Percentiles rank a stretch among this genome's conserved stretches.
phyloP scores from a whole-genome alignment of 2,113 vertebrate genomes.

The Numenius arquata region DNA sequence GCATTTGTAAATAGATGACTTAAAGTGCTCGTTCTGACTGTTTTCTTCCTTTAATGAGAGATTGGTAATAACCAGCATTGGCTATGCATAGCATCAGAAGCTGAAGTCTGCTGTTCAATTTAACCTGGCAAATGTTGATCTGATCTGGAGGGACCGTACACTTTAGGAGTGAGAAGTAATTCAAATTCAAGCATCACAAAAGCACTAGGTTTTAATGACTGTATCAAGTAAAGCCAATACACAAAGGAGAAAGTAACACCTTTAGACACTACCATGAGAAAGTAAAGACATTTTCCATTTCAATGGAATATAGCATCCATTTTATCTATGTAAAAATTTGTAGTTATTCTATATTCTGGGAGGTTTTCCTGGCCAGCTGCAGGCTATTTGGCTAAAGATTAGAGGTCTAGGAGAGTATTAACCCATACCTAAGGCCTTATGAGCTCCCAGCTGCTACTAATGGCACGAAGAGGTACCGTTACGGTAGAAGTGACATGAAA shows the following conservation, averaged over 20 bases:
- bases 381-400: background rate
- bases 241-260: constrained; percentile 43
- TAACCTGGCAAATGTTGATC: constrained; percentile 6
- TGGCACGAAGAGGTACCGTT: fast-evolving
- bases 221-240: constrained; percentile 22
- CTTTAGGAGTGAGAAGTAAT: constrained; percentile 29
- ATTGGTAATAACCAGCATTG: background rate
- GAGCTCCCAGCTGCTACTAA: background rate
- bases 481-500: background rate
- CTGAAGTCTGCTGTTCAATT: background rate
- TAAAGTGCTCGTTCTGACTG: background rate
- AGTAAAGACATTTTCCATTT: background rate
- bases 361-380: background rate
- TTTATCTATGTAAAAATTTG: background rate
- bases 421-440: background rate
- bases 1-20: background rate
- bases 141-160: constrained; percentile 1
- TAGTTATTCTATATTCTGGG: background rate
- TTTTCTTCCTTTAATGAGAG: background rate
- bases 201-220: constrained; percentile 28
- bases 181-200: constrained; percentile 48
- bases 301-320: background rate
- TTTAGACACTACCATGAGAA: constrained; percentile 24
- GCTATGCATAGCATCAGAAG: background rate
- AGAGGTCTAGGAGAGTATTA: background rate